A percentile compares a stretch with the other conserved stretches of the same genome.
Conservation (phyloP, 1,140 invertebrate species). For the Caenorhabditis brenneri region DNA sequence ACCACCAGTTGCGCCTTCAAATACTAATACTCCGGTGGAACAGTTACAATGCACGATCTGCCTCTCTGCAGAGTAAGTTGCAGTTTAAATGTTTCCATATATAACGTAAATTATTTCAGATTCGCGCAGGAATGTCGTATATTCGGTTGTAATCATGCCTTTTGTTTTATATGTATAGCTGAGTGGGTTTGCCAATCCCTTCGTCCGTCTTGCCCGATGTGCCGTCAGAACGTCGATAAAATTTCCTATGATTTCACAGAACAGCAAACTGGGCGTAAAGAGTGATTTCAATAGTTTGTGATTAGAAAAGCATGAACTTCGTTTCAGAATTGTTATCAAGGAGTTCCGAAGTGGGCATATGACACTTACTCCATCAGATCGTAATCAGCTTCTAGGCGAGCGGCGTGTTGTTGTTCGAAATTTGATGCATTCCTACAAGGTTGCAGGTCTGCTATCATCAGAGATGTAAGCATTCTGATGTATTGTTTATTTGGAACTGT, state of each 20-base stretch:
- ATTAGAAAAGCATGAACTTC: no score
- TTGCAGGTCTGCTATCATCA: background rate
- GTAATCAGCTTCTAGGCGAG: background rate
- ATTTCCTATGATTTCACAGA: background rate
- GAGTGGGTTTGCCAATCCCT: conserved; percentile 26
- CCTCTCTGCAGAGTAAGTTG: background rate
- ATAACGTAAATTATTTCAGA: background rate
- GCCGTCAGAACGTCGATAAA: background rate
- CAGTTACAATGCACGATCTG: conserved; percentile 9
- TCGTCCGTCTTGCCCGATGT: conserved; percentile 15
- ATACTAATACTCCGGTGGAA: background rate
- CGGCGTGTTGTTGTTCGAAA: background rate
- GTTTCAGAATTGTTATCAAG: background rate
- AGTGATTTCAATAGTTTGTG: no score
- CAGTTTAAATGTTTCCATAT: background rate
- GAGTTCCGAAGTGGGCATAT: conserved; percentile 19
- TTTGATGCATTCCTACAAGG: background rate
- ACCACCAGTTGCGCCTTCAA: background rate
- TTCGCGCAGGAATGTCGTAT: conserved; percentile 8
- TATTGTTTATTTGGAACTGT: background rate
- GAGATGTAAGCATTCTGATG: background rate
- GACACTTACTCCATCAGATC: background rate
- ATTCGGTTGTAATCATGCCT: background rate
- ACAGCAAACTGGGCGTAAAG: background rate
- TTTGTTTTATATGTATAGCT: background rate